Conservation (phyloP, 2,113 vertebrate species). For the Abramis brama region DNA sequence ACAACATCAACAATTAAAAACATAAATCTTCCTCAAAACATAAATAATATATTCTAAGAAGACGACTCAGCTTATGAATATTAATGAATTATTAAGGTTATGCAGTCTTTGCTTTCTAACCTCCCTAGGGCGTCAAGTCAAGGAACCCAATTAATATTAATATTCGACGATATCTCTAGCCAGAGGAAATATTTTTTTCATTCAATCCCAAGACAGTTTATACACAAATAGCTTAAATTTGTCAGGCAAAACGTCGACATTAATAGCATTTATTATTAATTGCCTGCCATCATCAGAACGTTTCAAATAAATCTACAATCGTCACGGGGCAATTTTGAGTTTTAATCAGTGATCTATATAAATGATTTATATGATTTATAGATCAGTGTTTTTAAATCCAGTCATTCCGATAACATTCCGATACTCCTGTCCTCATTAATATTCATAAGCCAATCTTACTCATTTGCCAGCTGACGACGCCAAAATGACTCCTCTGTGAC, state of each 20-base stretch:
- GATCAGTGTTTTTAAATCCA: no score
- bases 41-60: not conserved
- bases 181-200: not conserved
- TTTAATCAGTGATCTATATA: not conserved
- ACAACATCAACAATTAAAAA: not conserved
- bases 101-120: not conserved
- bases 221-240: not conserved
- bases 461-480: not conserved
- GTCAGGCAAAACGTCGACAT: not conserved
- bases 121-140: not conserved
- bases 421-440: not conserved
- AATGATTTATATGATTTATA: no score
- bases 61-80: not conserved
- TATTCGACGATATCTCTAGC: not conserved
- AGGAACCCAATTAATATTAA: not conserved
- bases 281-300: no score
- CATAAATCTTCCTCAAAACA: not conserved
- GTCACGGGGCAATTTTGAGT: not conserved
- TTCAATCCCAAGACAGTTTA: not conserved
- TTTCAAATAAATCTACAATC: not conserved
- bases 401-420: not conserved
- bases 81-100: not conserved
- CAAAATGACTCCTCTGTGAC: not conserved
- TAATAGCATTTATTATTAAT: not conserved
- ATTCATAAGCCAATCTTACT: not conserved